These are phyloP conservation scores for Naja naja DNA, from an alignment of 2,113 vertebrate species.

Conservation along the genomic window DNA sequence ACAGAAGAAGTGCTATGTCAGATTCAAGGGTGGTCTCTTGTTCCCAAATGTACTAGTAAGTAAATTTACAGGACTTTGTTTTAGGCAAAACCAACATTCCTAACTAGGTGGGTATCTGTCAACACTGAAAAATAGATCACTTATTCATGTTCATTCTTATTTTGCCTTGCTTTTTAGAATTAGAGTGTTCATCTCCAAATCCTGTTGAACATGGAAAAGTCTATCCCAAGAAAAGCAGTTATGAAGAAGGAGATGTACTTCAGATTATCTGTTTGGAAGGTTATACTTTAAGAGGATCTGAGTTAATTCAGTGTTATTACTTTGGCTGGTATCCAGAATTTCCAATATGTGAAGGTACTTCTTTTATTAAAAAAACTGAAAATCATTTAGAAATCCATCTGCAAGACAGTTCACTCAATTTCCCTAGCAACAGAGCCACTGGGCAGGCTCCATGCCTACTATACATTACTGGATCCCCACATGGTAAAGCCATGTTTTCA, in stretches of 20 bases:
- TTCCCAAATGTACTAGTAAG: constrained; percentile 69
- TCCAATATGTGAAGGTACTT: constrained; percentile 76
- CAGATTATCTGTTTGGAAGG: constrained; percentile 73
- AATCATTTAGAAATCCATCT: not conserved
- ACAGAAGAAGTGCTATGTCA: constrained; percentile 47
- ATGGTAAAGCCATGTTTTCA: not conserved
- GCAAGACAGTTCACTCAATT: not conserved
- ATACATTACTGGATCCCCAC: not conserved
- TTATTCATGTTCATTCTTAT: not conserved
- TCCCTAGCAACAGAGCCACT: not conserved
- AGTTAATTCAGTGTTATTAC: constrained; percentile 76
- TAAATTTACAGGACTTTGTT: not conserved
- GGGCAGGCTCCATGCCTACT: not conserved
- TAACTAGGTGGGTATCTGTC: not conserved
- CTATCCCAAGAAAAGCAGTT: constrained; percentile 65
- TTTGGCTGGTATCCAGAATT: constrained; percentile 77
- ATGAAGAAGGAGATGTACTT: constrained; percentile 76
- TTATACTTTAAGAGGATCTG: constrained; percentile 69
- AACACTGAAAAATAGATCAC: not conserved
- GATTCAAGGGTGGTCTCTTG: constrained; percentile 51
- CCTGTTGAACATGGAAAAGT: constrained; percentile 68
- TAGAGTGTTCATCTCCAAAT: constrained; percentile 59
- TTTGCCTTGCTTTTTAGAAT: constrained; percentile 57
- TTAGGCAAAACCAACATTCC: not conserved
- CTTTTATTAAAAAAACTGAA: not conserved